Base-by-base conservation (phyloP, 2,797 vertebrate species). In the Falco peregrinus region DNA sequence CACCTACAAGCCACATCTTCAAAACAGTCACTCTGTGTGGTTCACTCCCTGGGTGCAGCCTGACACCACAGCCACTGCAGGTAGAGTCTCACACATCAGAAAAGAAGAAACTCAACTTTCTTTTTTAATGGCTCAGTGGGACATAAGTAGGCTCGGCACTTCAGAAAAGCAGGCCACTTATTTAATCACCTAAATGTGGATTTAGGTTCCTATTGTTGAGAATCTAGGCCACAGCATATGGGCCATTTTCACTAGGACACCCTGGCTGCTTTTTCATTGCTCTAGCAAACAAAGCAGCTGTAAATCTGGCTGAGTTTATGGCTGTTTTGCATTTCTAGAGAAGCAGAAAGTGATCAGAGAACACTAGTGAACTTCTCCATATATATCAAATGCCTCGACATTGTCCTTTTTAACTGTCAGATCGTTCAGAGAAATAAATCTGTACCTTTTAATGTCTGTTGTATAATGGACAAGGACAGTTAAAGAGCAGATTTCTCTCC, bases 251-350 rank as follows among this genome's bases (percentile, higher is more conserved):
- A 74, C 82, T 45, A 83, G 45, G 87, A 94, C 76, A 50, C 31
- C 79, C 70, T 93, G 78, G 47, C 63, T 3, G 25, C 74, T 67
- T 94, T 94, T 93, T 76, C 86, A 64, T 57, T 94, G 61, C 82
- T 85, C 14, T 73, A 74, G 59, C 74, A 95, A 92, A 87, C 79
- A 96, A 95, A 92, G 59, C 41, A 85, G 48, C 25, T 35, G 9
- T 93, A 96, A 96, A 96, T 91, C 78, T 88, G 82, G 47, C 68
- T 80, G 73, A 16, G 48, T 86, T 94, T 91, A 84, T 86, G 61
- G 67, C 47, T 83, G 15, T 21, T 85, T 86, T 94, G 68, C 56
- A 56, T 91, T 78, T 53, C 20, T 71, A 41, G 65, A 85, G 50
- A 43, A 78, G 57, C 64, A 78, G 79, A 95, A 83, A 95, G 57